Evolutionary conservation across 1,140 invertebrate species (phyloP).

Genomic region (Drosophila lowei): DNA sequence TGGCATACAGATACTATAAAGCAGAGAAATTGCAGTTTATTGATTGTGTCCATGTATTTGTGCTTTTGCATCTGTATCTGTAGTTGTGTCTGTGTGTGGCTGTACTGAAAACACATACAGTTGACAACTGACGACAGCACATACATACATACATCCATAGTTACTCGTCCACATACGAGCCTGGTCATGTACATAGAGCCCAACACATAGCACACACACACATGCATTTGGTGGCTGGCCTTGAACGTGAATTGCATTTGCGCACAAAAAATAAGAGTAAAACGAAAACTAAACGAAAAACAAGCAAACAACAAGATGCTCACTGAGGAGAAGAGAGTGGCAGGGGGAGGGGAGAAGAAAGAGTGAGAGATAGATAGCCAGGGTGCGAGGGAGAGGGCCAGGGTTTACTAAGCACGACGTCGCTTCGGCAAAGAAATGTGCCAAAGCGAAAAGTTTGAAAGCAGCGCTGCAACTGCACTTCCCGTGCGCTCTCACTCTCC

Average conservation of each 20-base stretch:
- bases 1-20: constrained; percentile 15
- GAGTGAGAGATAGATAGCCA: constrained; percentile 27
- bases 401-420: constrained; percentile 6
- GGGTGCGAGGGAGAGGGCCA: constrained; percentile 21
- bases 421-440: constrained; percentile 33
- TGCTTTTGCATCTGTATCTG: constrained; percentile 26
- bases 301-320: constrained; percentile 43
- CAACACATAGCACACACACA: constrained; percentile 21
- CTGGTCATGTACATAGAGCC: constrained; percentile 1
- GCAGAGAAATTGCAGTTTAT: constrained; percentile 59
- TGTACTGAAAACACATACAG: constrained; percentile 55
- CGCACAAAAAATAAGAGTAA: constrained; percentile 53
- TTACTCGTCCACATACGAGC: neutral
- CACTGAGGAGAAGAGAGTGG: neutral
- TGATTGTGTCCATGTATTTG: constrained; percentile 42
- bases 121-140: constrained; percentile 67
- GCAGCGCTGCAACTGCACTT: constrained; percentile 46
- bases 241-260: constrained; percentile 83
- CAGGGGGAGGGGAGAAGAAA: neutral
- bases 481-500: constrained; percentile 11
- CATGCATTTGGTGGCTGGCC: constrained; percentile 66
- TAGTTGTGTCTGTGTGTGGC: constrained; percentile 16
- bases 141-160: too few relatives aligned
- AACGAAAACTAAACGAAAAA: constrained; percentile 29
- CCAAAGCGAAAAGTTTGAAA: constrained; percentile 60